phyloP scores from a whole-genome alignment of 2,797 vertebrate species.

The Melanotaenia pygmaea region DNA sequence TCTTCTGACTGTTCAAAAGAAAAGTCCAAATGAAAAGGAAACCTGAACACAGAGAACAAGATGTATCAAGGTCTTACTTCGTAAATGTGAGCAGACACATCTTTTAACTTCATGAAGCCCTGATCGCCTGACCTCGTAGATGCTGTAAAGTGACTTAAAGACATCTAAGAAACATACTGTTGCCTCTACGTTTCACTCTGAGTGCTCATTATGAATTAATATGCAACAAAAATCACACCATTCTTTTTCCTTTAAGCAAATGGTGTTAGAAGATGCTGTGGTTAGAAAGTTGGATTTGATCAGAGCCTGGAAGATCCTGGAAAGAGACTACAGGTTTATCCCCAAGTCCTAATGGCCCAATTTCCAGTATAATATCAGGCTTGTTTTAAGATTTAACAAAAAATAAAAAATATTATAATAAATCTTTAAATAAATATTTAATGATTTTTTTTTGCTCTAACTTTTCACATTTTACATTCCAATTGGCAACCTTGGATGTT shows the following conservation, averaged over 20 bases:
- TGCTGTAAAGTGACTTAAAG: too few species aligned
- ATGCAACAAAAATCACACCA: too few species aligned
- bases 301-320: too few species aligned
- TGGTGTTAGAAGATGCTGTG: too few species aligned
- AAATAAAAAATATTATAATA: not conserved
- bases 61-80: not conserved
- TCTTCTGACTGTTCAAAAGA: not conserved
- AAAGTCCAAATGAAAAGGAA: not conserved
- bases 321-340: too few species aligned
- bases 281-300: too few species aligned
- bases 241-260: too few species aligned
- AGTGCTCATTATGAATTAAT: not conserved
- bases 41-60: not conserved
- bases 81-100: not conserved
- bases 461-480: not conserved
- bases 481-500: not conserved
- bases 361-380: not conserved
- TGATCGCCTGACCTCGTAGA: not conserved
- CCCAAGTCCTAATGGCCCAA: too few species aligned
- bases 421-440: too few species aligned
- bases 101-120: not conserved
- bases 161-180: not conserved
- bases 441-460: too few species aligned
- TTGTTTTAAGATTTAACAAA: not conserved
- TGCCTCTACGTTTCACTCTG: not conserved